Evolutionary conservation across 2,113 vertebrate species (phyloP), one percentile per base, ranked within the genome.

Genomic region (Pipra filicauda): DNA sequence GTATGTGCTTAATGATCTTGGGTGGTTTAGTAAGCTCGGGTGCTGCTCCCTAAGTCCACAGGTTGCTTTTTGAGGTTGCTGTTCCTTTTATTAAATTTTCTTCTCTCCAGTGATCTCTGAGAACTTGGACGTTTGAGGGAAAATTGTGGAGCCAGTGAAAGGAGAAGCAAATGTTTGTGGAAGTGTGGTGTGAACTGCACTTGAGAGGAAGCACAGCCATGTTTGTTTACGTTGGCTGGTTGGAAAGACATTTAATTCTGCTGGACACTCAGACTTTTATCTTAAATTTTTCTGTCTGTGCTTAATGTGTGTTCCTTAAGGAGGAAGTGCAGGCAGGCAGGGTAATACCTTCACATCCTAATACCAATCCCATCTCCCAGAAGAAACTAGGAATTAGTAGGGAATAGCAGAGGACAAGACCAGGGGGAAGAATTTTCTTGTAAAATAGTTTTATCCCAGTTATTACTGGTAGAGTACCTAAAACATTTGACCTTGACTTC

Each of bases 1-100:
- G 2, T 5, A 3, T 0, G 1, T 37, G 14, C 16, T 71, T 81
- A 1, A 15, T 26, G 24, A 26, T 26, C 49, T 49, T 6, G 49
- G 49, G 49, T 49, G 49, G 5, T 49, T 49, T 20, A 31, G 1
- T 37, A 9, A 19, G 41, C 9, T 21, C 0, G 0, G 20, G 6
- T 21, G 13, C 8, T 55, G 31, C 49, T 76, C 15, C 5, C 1
- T 28, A 12, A 76, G 8, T 8, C 41, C 14, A 1, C 9, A 4
- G 24, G 17, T 22, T 82, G 44, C 41, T 35, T 78, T 65, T 62
- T 37, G 51, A 12, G 15, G 58, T 77, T 69, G 15, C 54, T 2
- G 0, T 2, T 48, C 20, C 8, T 70, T 58, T 67, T 44, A 0
- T 21, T 15, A 8, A 8, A 1, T 49, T 69, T 78, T 33, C 3